phyloP scores from a whole-genome alignment of 2,113 vertebrate species.

The Ctenodactylus gundi region DNA sequence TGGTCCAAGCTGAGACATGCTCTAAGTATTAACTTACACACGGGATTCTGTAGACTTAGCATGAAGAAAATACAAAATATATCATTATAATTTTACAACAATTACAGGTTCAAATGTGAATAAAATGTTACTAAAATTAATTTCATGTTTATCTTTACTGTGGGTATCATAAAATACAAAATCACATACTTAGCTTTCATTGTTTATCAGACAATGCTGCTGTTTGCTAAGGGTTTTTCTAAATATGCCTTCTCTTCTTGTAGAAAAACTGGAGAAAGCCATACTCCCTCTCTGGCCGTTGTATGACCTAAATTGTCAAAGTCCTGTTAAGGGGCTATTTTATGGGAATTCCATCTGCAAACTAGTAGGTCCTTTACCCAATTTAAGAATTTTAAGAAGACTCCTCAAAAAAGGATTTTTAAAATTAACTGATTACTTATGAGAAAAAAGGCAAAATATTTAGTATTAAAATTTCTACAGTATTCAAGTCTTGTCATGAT shows the following conservation, averaged over 20 bases:
- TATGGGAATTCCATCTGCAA: not conserved
- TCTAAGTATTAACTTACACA: not conserved
- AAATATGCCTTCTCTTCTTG: not conserved
- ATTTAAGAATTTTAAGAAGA: conserved; percentile 38
- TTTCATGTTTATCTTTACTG: conserved; percentile 6
- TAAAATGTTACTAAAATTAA: conserved; percentile 49
- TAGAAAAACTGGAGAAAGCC: not conserved
- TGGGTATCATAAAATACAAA: not conserved
- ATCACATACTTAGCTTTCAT: not conserved
- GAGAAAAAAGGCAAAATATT: not conserved
- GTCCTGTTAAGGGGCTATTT: not conserved
- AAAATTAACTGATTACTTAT: not conserved
- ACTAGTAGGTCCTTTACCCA: not conserved
- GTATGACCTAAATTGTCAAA: not conserved
- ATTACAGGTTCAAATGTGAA: conserved; percentile 23
- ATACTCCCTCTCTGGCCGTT: not conserved
- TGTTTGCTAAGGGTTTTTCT: not conserved
- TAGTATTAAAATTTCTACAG: no score
- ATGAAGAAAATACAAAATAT: not conserved
- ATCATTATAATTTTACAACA: conserved; percentile 22
- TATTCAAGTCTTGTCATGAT: no score
- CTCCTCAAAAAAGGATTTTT: not conserved
- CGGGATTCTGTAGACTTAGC: not conserved
- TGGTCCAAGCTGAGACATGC: not conserved
- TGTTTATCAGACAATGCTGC: not conserved